Evolutionary conservation across 1,140 invertebrate species (phyloP).

Genomic region (Glossosoma conforme): DNA sequence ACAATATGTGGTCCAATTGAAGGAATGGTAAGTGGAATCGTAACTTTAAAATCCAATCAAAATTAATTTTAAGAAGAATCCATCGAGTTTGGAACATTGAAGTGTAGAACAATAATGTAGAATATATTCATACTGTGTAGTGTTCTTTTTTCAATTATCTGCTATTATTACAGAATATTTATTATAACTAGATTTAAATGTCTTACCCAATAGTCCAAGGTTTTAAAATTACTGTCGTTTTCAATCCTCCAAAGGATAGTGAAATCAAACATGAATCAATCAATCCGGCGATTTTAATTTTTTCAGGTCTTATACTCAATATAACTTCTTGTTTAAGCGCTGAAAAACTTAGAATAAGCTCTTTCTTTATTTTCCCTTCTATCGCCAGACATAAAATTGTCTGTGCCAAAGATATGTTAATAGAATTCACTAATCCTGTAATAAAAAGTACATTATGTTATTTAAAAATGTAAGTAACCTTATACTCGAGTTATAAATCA

Average conservation of each 20-base stretch:
- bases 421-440: constrained; percentile 22
- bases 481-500: too few species aligned
- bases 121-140: too few species aligned
- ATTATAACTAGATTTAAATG: background rate
- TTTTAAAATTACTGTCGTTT: constrained; percentile 49
- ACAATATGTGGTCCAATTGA: too few species aligned
- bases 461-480: too few species aligned
- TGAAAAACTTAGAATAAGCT: constrained; percentile 44
- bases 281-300: constrained; percentile 41
- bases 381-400: constrained; percentile 46
- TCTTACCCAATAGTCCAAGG: constrained; percentile 51
- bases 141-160: background rate
- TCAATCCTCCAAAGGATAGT: constrained; percentile 41
- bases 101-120: too few species aligned
- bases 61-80: too few species aligned
- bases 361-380: constrained; percentile 36
- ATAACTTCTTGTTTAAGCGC: constrained; percentile 29
- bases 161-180: background rate
- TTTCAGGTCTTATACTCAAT: constrained; percentile 40
- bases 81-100: too few species aligned
- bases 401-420: constrained; percentile 48
- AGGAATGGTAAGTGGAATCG: too few species aligned
- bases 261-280: constrained; percentile 51
- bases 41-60: too few species aligned
- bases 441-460: constrained; percentile 11